A percentile compares a stretch with the other conserved stretches of the same genome.
Conservation (phyloP, 2,797 vertebrate species). For the Myioborus melanocephalus region DNA sequence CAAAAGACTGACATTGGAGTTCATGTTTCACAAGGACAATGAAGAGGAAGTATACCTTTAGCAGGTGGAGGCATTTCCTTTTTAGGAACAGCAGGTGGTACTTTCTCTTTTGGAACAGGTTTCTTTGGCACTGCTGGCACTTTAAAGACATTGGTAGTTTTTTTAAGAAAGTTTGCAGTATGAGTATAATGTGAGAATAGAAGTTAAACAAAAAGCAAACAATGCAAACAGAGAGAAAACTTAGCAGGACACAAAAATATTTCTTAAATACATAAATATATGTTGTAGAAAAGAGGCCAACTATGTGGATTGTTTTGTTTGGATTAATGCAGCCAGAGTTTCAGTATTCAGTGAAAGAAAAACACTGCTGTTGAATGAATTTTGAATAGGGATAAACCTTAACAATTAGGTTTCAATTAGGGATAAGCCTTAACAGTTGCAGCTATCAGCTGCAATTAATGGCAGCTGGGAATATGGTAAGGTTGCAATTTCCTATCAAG, state of each 20-base stretch:
- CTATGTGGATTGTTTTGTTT: background rate
- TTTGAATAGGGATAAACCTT: background rate
- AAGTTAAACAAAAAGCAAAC: background rate
- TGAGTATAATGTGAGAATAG: background rate
- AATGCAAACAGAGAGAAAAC: background rate
- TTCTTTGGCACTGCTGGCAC: conserved; percentile 74
- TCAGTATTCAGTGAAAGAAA: background rate
- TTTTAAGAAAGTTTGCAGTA: conserved; percentile 18
- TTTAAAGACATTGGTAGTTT: conserved; percentile 73
- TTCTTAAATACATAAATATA: background rate
- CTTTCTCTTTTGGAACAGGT: conserved; percentile 73
- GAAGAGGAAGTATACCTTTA: conserved; percentile 72
- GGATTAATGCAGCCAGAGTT: background rate
- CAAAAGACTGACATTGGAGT: background rate
- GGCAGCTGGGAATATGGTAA: background rate
- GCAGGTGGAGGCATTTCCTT: conserved; percentile 61
- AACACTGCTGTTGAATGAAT: background rate
- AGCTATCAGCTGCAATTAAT: background rate
- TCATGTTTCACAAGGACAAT: background rate
- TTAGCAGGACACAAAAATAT: background rate
- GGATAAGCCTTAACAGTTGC: background rate
- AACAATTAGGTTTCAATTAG: background rate
- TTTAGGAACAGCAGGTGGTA: conserved; percentile 62
- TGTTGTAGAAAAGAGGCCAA: background rate
- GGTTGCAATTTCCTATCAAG: background rate